Conservation (phyloP, 2,888 invertebrate genomes). For the Kuschelorhynchus macadamiae region DNA sequence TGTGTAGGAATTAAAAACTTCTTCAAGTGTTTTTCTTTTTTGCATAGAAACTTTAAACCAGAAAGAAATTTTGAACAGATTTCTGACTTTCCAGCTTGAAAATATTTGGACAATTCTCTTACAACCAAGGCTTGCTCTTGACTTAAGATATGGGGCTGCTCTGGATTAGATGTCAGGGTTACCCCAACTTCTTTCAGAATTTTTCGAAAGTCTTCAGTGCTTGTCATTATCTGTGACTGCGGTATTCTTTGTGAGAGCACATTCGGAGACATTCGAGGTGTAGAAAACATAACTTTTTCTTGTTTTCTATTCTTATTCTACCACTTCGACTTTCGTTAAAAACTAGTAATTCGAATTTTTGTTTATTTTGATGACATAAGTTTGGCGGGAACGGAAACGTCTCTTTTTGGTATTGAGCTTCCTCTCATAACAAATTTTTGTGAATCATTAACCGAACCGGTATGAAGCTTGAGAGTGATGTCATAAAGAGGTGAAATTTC, state of each 20-base stretch:
- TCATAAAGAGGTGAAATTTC: no score
- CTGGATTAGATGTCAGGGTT: slow-evolving; percentile 53
- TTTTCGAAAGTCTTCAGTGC: slow-evolving; percentile 30
- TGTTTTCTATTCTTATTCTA: no score
- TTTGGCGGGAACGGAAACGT: no score
- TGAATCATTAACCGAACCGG: no score
- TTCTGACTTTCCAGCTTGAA: slow-evolving; percentile 49
- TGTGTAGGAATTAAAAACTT: slow-evolving; percentile 63
- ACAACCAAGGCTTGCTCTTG: slow-evolving; percentile 64
- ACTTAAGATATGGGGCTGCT: slow-evolving; percentile 58
- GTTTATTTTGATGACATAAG: background rate
- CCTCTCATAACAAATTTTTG: no score
- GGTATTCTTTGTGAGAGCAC: slow-evolving; percentile 6
- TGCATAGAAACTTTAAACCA: slow-evolving; percentile 66
- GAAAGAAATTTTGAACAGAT: slow-evolving; percentile 72
- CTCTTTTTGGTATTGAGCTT: no score
- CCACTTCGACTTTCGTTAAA: background rate
- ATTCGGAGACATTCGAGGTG: background rate
- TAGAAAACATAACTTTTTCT: no score
- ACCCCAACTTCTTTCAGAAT: slow-evolving; percentile 56
- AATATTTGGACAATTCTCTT: slow-evolving; percentile 61
- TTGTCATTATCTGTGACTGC: slow-evolving; percentile 1
- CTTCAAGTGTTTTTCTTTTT: slow-evolving; percentile 61
- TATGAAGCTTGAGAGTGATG: no score
- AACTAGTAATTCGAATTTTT: background rate